Conservation (phyloP, 2,888 invertebrate species). For the Pyrrhia umbra region DNA sequence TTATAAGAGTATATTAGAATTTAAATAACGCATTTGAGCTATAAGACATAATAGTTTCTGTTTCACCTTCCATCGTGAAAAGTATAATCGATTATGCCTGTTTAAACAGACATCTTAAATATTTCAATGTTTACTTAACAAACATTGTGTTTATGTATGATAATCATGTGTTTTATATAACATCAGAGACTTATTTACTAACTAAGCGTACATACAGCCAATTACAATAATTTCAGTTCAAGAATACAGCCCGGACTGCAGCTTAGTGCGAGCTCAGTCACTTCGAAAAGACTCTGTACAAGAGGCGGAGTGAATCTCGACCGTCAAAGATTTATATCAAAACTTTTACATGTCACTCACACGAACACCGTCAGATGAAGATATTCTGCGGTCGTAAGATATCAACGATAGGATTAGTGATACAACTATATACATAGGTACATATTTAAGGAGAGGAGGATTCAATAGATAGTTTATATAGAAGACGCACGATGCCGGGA, state of each 20-base stretch:
- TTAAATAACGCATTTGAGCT: constrained; percentile 21
- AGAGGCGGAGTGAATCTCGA: constrained; percentile 4
- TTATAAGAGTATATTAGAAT: constrained; percentile 1
- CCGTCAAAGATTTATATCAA: constrained; percentile 1
- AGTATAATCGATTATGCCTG: too few relatives aligned
- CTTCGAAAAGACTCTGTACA: not conserved
- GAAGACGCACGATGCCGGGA: constrained; percentile 30
- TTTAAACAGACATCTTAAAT: not conserved
- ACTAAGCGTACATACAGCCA: constrained; percentile 2
- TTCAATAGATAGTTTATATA: constrained; percentile 37
- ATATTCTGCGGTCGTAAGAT: constrained; percentile 1
- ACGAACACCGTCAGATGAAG: constrained; percentile 7
- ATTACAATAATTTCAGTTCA: constrained; percentile 1
- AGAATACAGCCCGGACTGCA: not conserved
- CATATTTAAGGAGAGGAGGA: constrained; percentile 8
- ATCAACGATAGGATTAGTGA: not conserved
- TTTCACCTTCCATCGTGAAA: not conserved
- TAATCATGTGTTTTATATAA: constrained; percentile 1
- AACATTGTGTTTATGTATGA: constrained; percentile 14
- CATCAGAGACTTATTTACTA: not conserved
- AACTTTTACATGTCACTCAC: not conserved
- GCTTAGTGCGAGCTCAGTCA: not conserved
- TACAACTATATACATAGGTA: constrained; percentile 24
- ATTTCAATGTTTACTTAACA: not conserved
- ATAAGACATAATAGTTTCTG: not conserved